Conservation (phyloP, 1,140 invertebrate species). For the Apis florea region DNA sequence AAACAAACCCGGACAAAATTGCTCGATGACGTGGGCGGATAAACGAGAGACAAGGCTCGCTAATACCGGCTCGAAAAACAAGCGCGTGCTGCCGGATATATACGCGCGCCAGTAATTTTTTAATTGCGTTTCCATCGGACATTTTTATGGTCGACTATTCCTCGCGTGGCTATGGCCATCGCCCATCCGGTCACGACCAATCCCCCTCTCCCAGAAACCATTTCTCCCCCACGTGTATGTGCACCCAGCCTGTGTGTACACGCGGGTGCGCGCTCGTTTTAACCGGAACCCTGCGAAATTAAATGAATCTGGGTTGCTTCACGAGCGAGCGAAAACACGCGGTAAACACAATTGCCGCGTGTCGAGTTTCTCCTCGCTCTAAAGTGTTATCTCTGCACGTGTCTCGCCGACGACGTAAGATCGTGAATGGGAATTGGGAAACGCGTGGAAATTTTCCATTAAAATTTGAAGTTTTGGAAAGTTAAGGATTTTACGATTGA, state of each 20-base stretch:
- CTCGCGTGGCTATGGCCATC: slow-evolving; percentile 24
- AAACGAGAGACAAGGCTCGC: slow-evolving; percentile 43
- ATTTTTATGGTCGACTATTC: slow-evolving; percentile 66
- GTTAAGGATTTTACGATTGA: not conserved
- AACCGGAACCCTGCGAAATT: slow-evolving; percentile 50
- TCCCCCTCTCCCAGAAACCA: slow-evolving; percentile 2
- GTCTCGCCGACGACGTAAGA: not conserved
- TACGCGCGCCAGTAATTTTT: slow-evolving; percentile 64
- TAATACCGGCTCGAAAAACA: slow-evolving; percentile 59
- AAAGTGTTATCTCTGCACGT: not conserved
- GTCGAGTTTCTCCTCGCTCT: no score
- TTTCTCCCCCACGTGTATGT: not conserved
- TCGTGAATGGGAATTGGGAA: not conserved
- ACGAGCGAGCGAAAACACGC: slow-evolving; percentile 35
- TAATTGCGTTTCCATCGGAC: slow-evolving; percentile 67
- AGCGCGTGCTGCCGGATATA: slow-evolving; percentile 43
- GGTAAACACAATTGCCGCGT: slow-evolving; percentile 41
- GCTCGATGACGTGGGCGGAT: slow-evolving; percentile 20
- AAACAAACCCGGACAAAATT: slow-evolving; percentile 7
- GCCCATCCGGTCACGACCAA: slow-evolving; percentile 45
- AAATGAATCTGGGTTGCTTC: slow-evolving; percentile 57
- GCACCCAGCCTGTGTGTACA: not conserved
- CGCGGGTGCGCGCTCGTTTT: slow-evolving; percentile 27
- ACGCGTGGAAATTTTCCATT: no score
- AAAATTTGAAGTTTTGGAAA: no score